Evolutionary conservation across 1,140 invertebrate species (phyloP).

Genomic region (Hyles euphorbiae): DNA sequence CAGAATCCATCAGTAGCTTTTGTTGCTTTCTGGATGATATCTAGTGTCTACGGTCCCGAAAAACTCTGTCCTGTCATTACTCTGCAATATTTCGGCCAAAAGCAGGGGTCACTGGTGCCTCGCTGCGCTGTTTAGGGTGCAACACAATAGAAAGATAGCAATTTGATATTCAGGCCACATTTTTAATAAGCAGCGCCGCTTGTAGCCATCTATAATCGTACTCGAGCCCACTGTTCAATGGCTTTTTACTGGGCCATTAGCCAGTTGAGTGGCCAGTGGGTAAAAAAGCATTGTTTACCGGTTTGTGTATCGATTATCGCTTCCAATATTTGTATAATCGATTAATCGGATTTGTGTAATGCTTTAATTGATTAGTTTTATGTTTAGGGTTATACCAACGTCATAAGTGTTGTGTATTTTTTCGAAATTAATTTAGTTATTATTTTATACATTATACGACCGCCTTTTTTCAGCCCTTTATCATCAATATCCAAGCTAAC

Average conservation of each 20-base stretch:
- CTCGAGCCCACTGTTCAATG: slow-evolving; percentile 56
- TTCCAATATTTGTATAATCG: background rate
- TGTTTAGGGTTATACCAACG: no score
- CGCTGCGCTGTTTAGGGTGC: slow-evolving; percentile 38
- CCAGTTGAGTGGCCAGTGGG: slow-evolving; percentile 16
- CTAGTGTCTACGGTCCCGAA: no score
- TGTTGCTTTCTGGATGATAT: no score
- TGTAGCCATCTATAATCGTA: slow-evolving; percentile 39
- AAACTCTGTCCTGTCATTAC: background rate
- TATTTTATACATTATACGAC: no score
- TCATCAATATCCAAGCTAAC: no score
- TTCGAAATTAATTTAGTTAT: no score
- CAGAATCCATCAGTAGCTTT: no score
- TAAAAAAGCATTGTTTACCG: no score
- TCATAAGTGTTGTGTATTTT: no score
- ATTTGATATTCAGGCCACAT: slow-evolving; percentile 76
- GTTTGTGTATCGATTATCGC: no score
- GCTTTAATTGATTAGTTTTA: no score
- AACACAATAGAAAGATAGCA: slow-evolving; percentile 70
- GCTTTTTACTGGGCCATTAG: slow-evolving; percentile 58
- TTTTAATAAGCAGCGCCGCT: slow-evolving; percentile 68
- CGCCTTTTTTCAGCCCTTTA: no score
- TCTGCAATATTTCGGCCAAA: slow-evolving; percentile 23
- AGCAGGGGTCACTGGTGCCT: slow-evolving; percentile 36
- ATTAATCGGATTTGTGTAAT: background rate